Evolutionary conservation across 2,888 invertebrate genomes (phyloP).

Genomic region (Zaprionus bogoriensis): DNA sequence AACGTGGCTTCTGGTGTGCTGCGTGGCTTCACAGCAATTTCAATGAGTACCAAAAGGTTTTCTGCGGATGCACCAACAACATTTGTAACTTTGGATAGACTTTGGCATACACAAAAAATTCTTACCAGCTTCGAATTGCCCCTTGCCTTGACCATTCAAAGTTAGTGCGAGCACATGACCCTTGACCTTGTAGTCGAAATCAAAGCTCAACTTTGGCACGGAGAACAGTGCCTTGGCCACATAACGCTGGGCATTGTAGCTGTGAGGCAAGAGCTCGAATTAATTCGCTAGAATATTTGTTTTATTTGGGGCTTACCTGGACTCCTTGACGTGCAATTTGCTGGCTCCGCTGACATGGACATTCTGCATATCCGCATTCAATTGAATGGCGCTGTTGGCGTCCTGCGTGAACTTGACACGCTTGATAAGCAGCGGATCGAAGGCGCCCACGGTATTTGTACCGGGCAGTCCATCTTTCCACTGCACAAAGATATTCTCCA

Average conservation of each 20-base stretch:
- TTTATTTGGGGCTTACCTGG: conserved; percentile 83
- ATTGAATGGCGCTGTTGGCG: conserved; percentile 76
- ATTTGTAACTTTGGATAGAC: too few species aligned
- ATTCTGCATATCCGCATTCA: conserved; percentile 87
- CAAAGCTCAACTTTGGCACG: conserved; percentile 86
- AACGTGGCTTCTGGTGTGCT: conserved; percentile 83
- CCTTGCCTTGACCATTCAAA: conserved; percentile 85
- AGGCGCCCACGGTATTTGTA: conserved; percentile 41
- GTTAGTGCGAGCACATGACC: conserved; percentile 87
- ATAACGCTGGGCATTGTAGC: conserved; percentile 39
- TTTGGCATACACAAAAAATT: too few species aligned
- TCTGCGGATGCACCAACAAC: too few species aligned
- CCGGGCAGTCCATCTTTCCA: conserved; percentile 69
- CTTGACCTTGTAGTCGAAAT: conserved; percentile 86
- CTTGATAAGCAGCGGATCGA: conserved; percentile 63
- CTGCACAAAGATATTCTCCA: conserved; percentile 47
- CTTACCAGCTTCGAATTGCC: conserved; percentile 86
- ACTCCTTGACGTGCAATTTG: conserved; percentile 85
- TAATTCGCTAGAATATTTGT: too few species aligned
- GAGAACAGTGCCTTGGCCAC: conserved; percentile 75
- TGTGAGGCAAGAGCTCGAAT: too few species aligned
- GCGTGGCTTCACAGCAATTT: conserved; percentile 40
- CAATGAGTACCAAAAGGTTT: conserved; percentile 29
- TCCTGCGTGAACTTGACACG: conserved; percentile 53
- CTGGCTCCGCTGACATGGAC: conserved; percentile 86